Evolutionary conservation across 2,113 vertebrate genomes (phyloP).

Genomic region (Cheirogaleus medius): DNA sequence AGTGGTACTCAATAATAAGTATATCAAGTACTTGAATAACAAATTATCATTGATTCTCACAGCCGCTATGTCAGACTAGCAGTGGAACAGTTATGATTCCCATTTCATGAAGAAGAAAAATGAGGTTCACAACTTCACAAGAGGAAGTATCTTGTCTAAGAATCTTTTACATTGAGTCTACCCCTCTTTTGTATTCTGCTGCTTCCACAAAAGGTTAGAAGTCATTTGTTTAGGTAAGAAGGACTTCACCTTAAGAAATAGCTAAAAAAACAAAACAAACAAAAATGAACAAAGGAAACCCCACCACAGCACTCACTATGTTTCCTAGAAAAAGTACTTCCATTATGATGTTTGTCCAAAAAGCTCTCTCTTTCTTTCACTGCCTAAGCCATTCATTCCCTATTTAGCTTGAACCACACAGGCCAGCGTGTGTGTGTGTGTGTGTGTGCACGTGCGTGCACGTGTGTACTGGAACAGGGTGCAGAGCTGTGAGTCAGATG

Average conservation of each 20-base stretch:
- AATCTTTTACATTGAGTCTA: neutral
- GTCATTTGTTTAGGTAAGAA: neutral
- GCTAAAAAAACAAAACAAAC: neutral
- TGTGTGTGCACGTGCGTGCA: neutral
- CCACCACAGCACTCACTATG: neutral
- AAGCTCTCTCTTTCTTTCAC: neutral
- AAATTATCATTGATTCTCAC: neutral
- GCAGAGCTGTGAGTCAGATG: neutral
- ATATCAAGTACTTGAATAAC: neutral
- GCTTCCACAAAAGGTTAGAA: neutral
- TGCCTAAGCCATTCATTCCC: neutral
- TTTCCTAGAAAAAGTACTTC: conserved; percentile 21
- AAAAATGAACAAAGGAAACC: neutral
- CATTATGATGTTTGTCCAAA: neutral
- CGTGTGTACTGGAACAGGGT: neutral
- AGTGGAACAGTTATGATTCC: neutral
- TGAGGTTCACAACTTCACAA: neutral
- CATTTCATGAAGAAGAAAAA: conserved; percentile 15
- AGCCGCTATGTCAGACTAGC: neutral
- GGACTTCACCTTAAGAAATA: neutral
- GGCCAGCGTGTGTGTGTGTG: neutral
- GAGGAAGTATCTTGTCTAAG: neutral
- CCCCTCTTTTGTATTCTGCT: neutral
- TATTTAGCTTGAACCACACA: neutral
- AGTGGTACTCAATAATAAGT: neutral